Base-by-base conservation (phyloP, 2,888 invertebrate species). In the Pollenia amentaria region DNA sequence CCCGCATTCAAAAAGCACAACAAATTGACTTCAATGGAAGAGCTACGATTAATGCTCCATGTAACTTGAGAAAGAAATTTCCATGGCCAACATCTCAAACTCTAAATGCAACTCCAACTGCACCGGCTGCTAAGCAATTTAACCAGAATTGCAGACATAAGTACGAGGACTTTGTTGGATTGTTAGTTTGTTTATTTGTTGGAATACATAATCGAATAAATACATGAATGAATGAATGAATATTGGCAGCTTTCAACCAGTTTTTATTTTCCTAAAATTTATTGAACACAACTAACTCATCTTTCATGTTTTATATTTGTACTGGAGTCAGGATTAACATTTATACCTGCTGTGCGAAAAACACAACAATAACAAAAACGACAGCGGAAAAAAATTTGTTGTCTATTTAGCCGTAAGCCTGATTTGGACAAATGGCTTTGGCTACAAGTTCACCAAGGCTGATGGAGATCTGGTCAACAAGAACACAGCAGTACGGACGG, bases 291-390 rank as follows among this genome's bases (percentile, higher is more conserved):
- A 84, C 87, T 42, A 87, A 87, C 87, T 87, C 87, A 87, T 87
- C 87, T 87, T 87, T 87, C 82, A 87, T 87, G 84, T 87, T 85
- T 82, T 85, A 69, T 87, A 88, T 89, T 88, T 89, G 89, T 89
- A 89, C 88, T 84, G 81, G 87, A 84, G 84, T 87, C 89, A 87
- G 88, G 89, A 87, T 89, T 82, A 89, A 89, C 88, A 88, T 87
- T 87, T 88, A 77, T 87, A 87, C 89, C 89, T 88, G 89, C 89
- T 89, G 89, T 88, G 89, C 88, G 83, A 80, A 82, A 87, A 84
- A 88, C 85, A 78, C 51, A 62, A 40, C 60, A 67, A 82, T 60
- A 82, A 51, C 14, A 44, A 57, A 57, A 10, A 48, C 6, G 60
- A 21, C 40, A 64, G 3, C 12, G 29, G 18, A 55, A 55, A 48